These are phyloP conservation scores for Drosophila paramelanica DNA, from an alignment of 2,888 invertebrate genomes.

Conservation along the genomic window DNA sequence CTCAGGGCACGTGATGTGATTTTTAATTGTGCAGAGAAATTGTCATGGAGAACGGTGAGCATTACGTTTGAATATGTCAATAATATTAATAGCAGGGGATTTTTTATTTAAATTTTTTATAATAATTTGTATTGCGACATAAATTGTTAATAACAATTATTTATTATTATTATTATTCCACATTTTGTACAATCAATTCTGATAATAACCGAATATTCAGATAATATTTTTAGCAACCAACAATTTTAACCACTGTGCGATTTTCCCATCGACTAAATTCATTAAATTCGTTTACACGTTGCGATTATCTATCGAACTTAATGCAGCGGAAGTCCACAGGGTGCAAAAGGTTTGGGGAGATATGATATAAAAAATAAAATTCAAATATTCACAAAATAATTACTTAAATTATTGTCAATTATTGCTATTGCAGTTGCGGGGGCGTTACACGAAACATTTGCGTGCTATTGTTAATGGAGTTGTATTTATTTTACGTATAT, in stretches of 20 bases:
- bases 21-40: slow-evolving; percentile 47
- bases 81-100: slow-evolving; percentile 37
- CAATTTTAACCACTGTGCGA: background rate
- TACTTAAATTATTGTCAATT: slow-evolving; percentile 77
- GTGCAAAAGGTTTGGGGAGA: background rate
- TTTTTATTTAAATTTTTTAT: slow-evolving; percentile 6
- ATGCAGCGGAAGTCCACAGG: slow-evolving; percentile 40
- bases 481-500: slow-evolving; percentile 16
- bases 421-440: slow-evolving; percentile 67
- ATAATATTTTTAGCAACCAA: too few relatives aligned
- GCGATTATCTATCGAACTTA: slow-evolving; percentile 42
- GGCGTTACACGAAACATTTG: slow-evolving; percentile 51
- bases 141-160: too few relatives aligned
- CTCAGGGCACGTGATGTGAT: slow-evolving; percentile 59
- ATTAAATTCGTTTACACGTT: slow-evolving; percentile 20
- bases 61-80: slow-evolving; percentile 2
- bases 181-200: too few relatives aligned
- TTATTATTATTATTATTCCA: too few relatives aligned
- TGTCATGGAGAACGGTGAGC: slow-evolving; percentile 18
- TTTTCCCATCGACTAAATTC: background rate
- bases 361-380: slow-evolving; percentile 44
- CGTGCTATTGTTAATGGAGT: slow-evolving; percentile 32
- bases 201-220: too few relatives aligned
- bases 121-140: background rate
- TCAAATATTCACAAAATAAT: slow-evolving; percentile 69